Conservation (phyloP, 2,797 vertebrate species). For the Takifugu ocellatus region DNA sequence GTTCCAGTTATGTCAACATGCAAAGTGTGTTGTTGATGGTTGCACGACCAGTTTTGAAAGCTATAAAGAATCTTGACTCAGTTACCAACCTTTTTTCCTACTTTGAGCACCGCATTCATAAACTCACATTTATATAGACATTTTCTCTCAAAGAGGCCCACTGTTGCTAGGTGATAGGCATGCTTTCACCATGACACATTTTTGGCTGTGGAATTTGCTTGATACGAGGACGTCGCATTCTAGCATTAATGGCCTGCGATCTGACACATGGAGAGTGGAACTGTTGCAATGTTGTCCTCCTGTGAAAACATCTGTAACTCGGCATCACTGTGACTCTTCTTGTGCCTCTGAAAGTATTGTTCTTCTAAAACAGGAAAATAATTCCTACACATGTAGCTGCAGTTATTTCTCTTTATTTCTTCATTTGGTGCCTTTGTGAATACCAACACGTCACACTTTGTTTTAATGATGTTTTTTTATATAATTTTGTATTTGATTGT, state of each 20-base stretch:
- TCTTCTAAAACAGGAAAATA: not conserved
- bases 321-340: conserved; percentile 64
- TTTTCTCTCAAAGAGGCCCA: not conserved
- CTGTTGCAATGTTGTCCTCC: conserved; percentile 1
- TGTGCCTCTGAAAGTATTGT: conserved; percentile 31
- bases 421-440: conserved; percentile 54
- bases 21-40: not conserved
- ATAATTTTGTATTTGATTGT: not conserved
- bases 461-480: conserved; percentile 7
- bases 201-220: not conserved
- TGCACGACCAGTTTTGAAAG: conserved; percentile 3
- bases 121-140: not conserved
- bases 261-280: not conserved
- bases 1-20: not conserved
- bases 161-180: not conserved
- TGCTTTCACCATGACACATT: conserved; percentile 4
- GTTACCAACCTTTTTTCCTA: not conserved
- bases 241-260: conserved; percentile 4
- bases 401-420: conserved; percentile 20
- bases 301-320: conserved; percentile 11
- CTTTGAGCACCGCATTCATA: not conserved
- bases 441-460: conserved; percentile 6
- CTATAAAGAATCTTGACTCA: conserved; percentile 12
- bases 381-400: conserved; percentile 14
- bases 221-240: conserved; percentile 9